Evolutionary conservation across 2,888 invertebrate species (phyloP).

Genomic region (Torymus texanus): DNA sequence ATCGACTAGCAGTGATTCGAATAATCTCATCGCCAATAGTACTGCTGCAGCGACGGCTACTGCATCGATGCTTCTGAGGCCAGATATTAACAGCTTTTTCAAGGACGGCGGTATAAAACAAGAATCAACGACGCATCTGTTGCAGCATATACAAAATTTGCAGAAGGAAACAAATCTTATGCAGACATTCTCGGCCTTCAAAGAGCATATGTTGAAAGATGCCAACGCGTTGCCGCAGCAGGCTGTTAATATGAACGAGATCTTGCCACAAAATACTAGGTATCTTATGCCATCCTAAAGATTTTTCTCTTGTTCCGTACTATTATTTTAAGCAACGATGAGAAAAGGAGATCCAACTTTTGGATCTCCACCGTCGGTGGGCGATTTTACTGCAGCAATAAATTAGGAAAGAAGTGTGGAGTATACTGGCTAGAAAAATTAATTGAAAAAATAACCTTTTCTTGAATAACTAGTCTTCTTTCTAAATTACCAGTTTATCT

Average conservation of each 20-base stretch:
- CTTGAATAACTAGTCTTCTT: too few species aligned
- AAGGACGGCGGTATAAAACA: slow-evolving; percentile 68
- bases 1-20: not conserved
- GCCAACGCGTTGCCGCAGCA: slow-evolving; percentile 66
- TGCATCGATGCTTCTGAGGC: slow-evolving; percentile 45
- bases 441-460: too few species aligned
- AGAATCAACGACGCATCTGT: slow-evolving; percentile 61
- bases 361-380: not conserved
- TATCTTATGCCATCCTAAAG: slow-evolving; percentile 73
- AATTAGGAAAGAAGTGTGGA: slow-evolving; percentile 15
- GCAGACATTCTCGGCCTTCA: slow-evolving; percentile 70
- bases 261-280: slow-evolving; percentile 72
- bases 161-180: slow-evolving; percentile 70
- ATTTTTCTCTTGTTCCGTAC: slow-evolving; percentile 45
- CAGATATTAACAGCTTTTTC: slow-evolving; percentile 62
- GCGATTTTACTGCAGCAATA: slow-evolving; percentile 40
- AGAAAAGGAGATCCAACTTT: not conserved
- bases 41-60: not conserved
- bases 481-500: too few species aligned
- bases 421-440: too few species aligned
- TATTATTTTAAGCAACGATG: not conserved
- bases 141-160: slow-evolving; percentile 71
- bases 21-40: not conserved
- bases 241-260: slow-evolving; percentile 72
- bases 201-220: slow-evolving; percentile 70